These are phyloP conservation scores for Dasypolia templi DNA, from an alignment of 2,888 invertebrate species.

Conservation along the genomic window DNA sequence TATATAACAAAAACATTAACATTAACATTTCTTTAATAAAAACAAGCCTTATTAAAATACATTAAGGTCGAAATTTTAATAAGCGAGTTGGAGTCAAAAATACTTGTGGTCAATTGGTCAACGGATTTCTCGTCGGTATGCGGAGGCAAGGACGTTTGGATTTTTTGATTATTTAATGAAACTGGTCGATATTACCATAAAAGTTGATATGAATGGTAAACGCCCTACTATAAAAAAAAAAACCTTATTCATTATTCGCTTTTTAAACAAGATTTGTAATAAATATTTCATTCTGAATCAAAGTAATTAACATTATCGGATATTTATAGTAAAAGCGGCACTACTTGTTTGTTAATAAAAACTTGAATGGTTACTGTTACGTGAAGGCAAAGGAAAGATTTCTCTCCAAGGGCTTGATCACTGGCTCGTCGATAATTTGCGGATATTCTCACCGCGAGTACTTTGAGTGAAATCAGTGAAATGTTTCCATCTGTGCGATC, in stretches of 20 bases:
- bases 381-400: slow-evolving; percentile 48
- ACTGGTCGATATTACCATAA: slow-evolving; percentile 66
- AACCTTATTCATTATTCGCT: slow-evolving; percentile 1
- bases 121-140: slow-evolving; percentile 77
- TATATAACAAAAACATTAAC: slow-evolving; percentile 59
- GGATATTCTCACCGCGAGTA: slow-evolving; percentile 56
- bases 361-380: slow-evolving; percentile 50
- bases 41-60: slow-evolving; percentile 47
- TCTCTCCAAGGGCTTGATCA: slow-evolving; percentile 60
- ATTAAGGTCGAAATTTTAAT: slow-evolving; percentile 63
- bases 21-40: slow-evolving; percentile 48
- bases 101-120: slow-evolving; percentile 77
- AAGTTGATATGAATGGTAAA: slow-evolving; percentile 47
- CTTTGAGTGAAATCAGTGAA: slow-evolving; percentile 67
- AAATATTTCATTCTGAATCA: not conserved
- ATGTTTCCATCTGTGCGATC: slow-evolving; percentile 58
- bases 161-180: slow-evolving; percentile 65
- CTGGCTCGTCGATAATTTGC: slow-evolving; percentile 41
- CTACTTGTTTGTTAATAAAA: slow-evolving; percentile 58
- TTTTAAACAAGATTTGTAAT: not conserved
- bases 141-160: slow-evolving; percentile 77
- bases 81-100: slow-evolving; percentile 44
- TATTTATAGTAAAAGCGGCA: slow-evolving; percentile 48
- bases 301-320: slow-evolving; percentile 10
- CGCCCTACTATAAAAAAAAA: slow-evolving; percentile 18